These are phyloP conservation scores for Sparidentex hasta DNA, from an alignment of 2,797 vertebrate genomes.

Conservation along the genomic window DNA sequence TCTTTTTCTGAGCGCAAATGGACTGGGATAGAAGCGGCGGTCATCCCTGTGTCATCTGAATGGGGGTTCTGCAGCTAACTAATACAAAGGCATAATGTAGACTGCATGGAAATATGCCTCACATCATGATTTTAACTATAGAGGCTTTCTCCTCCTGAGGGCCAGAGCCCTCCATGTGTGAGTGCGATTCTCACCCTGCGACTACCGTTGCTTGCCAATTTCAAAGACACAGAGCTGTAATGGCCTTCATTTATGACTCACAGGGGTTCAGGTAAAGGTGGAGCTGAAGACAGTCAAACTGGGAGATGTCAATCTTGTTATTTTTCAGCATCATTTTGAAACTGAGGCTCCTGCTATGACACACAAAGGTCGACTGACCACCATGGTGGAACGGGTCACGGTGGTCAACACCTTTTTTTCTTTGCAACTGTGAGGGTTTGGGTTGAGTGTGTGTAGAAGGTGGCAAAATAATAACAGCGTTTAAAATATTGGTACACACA, in stretches of 20 bases:
- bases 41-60: slow-evolving; percentile 83
- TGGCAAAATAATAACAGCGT: too few relatives aligned
- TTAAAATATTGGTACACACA: too few relatives aligned
- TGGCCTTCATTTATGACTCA: slow-evolving; percentile 71
- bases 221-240: slow-evolving; percentile 78
- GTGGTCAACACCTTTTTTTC: slow-evolving; percentile 74
- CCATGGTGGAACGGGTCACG: slow-evolving; percentile 88
- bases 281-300: slow-evolving; percentile 90
- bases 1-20: slow-evolving; percentile 88
- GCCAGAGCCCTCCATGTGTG: neutral
- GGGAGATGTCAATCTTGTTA: slow-evolving; percentile 90
- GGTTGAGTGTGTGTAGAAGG: neutral
- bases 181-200: slow-evolving; percentile 73
- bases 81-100: slow-evolving; percentile 5
- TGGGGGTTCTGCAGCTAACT: slow-evolving; percentile 56
- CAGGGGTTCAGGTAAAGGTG: slow-evolving; percentile 92
- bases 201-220: slow-evolving; percentile 68
- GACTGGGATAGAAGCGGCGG: slow-evolving; percentile 88
- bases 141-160: neutral
- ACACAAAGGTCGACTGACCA: slow-evolving; percentile 90
- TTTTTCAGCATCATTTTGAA: slow-evolving; percentile 91
- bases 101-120: neutral
- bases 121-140: neutral
- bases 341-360: slow-evolving; percentile 89
- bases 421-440: neutral